phyloP scores from a whole-genome alignment of 1,140 invertebrate species.

The Mactra quadrangularis region DNA sequence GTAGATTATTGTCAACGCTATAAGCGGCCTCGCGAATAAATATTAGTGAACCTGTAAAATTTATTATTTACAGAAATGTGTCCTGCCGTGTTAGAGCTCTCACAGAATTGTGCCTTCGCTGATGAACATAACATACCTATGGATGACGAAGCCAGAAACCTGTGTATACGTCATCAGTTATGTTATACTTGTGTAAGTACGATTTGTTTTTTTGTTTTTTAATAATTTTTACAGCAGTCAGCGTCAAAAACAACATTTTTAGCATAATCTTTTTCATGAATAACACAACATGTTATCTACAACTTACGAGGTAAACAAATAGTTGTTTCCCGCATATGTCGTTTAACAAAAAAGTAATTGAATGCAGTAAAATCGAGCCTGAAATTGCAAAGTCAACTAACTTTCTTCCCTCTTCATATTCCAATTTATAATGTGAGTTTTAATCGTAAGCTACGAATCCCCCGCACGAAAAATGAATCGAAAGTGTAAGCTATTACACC shows the following conservation, averaged over 20 bases:
- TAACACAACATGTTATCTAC: neutral
- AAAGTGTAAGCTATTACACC: too few relatives aligned
- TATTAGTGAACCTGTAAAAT: too few relatives aligned
- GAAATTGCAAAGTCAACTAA: too few relatives aligned
- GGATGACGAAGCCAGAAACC: slow-evolving; percentile 67
- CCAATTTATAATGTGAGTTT: too few relatives aligned
- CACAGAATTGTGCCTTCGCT: slow-evolving; percentile 70
- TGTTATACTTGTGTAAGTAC: slow-evolving; percentile 77
- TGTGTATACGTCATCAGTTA: slow-evolving; percentile 72
- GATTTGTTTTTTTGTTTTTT: neutral
- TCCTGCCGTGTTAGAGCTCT: slow-evolving; percentile 61
- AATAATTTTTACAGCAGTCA: neutral
- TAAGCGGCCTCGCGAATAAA: too few relatives aligned
- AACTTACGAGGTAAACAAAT: neutral
- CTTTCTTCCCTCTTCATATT: too few relatives aligned
- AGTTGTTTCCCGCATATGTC: neutral
- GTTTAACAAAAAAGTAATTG: neutral
- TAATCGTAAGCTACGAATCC: too few relatives aligned
- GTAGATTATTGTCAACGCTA: too few relatives aligned
- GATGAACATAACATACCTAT: slow-evolving; percentile 65
- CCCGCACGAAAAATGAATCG: too few relatives aligned
- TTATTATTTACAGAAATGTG: slow-evolving; percentile 67
- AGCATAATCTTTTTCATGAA: neutral
- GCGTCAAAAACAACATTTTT: neutral
- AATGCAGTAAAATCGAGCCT: neutral